Conservation (phyloP, 30 jellyfish, hydroid and myxozoan genomes). For the Euphysa ruthae region DNA sequence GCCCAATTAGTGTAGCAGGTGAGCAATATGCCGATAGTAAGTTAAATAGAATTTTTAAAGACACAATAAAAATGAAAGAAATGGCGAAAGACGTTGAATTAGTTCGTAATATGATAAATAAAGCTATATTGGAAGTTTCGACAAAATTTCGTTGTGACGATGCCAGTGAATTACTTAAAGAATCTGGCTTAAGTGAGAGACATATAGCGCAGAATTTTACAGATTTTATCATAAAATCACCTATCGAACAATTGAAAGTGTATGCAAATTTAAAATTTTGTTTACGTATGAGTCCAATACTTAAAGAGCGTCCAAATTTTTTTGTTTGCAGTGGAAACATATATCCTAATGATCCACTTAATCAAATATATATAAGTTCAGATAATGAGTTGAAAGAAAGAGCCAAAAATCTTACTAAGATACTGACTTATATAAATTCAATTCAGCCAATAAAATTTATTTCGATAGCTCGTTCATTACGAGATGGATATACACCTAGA, state of each 20-base stretch:
- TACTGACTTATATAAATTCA: neutral
- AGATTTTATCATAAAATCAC: no score
- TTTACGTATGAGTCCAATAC: constrained; percentile 12
- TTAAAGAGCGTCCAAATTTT: constrained; percentile 3
- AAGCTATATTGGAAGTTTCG: no score
- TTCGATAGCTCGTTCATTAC: constrained; percentile 30
- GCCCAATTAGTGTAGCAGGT: constrained; percentile 6
- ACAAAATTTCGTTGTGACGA: no score
- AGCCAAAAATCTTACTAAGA: neutral
- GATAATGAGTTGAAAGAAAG: neutral
- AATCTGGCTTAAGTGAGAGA: no score
- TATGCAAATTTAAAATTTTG: constrained; percentile 1
- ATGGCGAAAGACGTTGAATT: neutral
- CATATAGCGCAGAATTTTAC: no score
- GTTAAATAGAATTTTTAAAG: neutral
- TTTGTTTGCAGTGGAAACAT: constrained; percentile 23
- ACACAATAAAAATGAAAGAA: neutral
- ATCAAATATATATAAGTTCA: constrained; percentile 2
- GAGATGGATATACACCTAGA: constrained; percentile 51
- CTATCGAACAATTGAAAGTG: neutral
- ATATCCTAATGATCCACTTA: constrained; percentile 17
- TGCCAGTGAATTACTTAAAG: no score
- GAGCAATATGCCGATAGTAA: constrained; percentile 8
- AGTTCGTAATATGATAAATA: no score
- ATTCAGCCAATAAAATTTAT: neutral